A percentile compares a stretch with the other conserved stretches of the same genome.
These are phyloP conservation scores for Spilosoma lubricipeda DNA, from an alignment of 2,888 invertebrate species.

Conservation along the genomic window DNA sequence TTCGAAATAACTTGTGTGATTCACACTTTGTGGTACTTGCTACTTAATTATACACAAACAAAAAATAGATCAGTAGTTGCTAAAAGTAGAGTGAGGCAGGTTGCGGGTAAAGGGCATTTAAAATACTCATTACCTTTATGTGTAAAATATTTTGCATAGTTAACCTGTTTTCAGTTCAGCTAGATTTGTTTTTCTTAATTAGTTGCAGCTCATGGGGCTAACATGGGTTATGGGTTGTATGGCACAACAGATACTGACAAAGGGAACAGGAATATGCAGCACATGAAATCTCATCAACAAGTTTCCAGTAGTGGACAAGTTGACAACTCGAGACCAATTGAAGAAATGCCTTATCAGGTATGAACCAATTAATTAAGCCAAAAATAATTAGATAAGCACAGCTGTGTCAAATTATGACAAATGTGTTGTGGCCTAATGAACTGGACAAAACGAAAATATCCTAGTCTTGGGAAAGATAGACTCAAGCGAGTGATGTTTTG, in stretches of 20 bases:
- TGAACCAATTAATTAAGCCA: slow-evolving; percentile 20
- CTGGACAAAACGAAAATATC: too few relatives aligned
- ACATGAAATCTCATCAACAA: slow-evolving; percentile 83
- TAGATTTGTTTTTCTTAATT: slow-evolving; percentile 56
- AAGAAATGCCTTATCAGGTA: slow-evolving; percentile 88
- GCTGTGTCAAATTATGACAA: background rate
- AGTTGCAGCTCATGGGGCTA: slow-evolving; percentile 85
- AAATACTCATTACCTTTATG: background rate
- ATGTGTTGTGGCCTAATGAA: background rate
- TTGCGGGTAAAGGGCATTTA: background rate
- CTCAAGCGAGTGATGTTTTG: too few relatives aligned
- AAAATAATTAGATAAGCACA: background rate
- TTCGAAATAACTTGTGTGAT: background rate
- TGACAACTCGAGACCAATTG: slow-evolving; percentile 75
- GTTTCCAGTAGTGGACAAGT: slow-evolving; percentile 77
- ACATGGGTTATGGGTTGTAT: slow-evolving; percentile 87
- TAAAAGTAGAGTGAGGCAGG: background rate
- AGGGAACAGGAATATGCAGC: slow-evolving; percentile 76
- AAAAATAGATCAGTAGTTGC: background rate
- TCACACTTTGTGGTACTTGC: background rate
- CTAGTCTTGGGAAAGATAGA: background rate
- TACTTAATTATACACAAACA: background rate
- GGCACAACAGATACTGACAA: slow-evolving; percentile 76
- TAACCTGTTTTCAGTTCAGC: slow-evolving; percentile 10
- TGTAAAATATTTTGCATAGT: background rate